These are phyloP conservation scores for Psix sp. DNA, from an alignment of 1,140 invertebrate species.

Conservation along the genomic window DNA sequence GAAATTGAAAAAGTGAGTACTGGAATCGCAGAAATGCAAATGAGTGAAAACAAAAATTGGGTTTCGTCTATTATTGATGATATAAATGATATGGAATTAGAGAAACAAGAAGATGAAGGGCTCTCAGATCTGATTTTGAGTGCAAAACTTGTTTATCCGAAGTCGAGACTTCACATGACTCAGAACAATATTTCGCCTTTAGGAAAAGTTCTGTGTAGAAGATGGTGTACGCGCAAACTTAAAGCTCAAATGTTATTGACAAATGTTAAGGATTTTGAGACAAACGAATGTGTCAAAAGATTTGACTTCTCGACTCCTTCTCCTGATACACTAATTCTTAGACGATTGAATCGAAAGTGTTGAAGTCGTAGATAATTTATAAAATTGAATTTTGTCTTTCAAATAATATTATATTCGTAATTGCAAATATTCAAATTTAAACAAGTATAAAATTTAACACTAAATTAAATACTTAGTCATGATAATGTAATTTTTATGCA, in stretches of 20 bases:
- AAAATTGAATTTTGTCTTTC: too few species aligned
- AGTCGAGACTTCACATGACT: slow-evolving; percentile 6
- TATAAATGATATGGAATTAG: too few species aligned
- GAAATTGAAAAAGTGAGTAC: slow-evolving; percentile 11
- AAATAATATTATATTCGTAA: neutral
- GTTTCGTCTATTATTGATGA: too few species aligned
- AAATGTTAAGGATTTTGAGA: slow-evolving; percentile 21
- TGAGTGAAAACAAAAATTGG: too few species aligned
- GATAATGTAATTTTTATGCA: too few species aligned
- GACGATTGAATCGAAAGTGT: slow-evolving; percentile 57
- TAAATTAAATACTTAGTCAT: too few species aligned
- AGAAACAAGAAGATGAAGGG: too few species aligned
- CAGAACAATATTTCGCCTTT: slow-evolving; percentile 70
- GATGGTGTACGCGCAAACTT: slow-evolving; percentile 65
- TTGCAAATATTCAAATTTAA: too few species aligned
- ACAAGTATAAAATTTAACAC: too few species aligned
- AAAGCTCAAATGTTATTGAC: slow-evolving; percentile 51
- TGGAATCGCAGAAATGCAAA: too few species aligned
- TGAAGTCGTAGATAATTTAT: slow-evolving; percentile 1
- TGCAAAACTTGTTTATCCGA: too few species aligned
- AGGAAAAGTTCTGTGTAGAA: slow-evolving; percentile 76
- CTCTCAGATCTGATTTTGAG: too few species aligned
- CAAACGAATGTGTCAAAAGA: slow-evolving; percentile 56
- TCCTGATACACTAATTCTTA: slow-evolving; percentile 78
- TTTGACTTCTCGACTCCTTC: slow-evolving; percentile 81